These are phyloP conservation scores for Callimorpha dominula DNA, from an alignment of 2,888 invertebrate genomes.

Conservation along the genomic window DNA sequence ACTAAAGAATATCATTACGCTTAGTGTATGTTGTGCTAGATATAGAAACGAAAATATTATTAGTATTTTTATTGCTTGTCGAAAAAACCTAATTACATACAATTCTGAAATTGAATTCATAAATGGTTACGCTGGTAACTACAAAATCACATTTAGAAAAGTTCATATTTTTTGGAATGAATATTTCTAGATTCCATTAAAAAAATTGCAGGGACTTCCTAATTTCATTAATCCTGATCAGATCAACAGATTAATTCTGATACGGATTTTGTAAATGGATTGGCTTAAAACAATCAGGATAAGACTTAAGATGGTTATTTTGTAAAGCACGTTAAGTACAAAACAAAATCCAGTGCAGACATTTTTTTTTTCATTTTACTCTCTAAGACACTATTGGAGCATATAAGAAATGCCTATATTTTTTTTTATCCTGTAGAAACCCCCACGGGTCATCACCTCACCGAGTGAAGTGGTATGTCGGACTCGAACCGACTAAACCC, in stretches of 20 bases:
- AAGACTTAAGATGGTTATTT: slow-evolving; percentile 10
- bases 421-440: no score
- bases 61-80: no score
- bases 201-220: neutral
- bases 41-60: no score
- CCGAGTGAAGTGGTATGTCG: no score
- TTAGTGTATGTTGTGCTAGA: neutral
- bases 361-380: no score
- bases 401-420: no score
- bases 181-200: neutral
- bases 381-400: no score
- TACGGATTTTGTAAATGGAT: slow-evolving; percentile 17
- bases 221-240: slow-evolving; percentile 17
- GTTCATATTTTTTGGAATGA: neutral
- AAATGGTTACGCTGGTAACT: neutral
- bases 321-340: slow-evolving; percentile 15
- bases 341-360: neutral
- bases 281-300: slow-evolving; percentile 22
- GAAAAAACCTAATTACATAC: neutral
- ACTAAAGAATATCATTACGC: neutral
- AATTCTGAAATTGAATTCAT: neutral
- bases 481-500: no score
- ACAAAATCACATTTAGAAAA: neutral
- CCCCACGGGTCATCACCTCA: no score
- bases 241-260: slow-evolving; percentile 24